Conservation (phyloP, 2,113 vertebrate genomes). For the Edolisoma coerulescens region DNA sequence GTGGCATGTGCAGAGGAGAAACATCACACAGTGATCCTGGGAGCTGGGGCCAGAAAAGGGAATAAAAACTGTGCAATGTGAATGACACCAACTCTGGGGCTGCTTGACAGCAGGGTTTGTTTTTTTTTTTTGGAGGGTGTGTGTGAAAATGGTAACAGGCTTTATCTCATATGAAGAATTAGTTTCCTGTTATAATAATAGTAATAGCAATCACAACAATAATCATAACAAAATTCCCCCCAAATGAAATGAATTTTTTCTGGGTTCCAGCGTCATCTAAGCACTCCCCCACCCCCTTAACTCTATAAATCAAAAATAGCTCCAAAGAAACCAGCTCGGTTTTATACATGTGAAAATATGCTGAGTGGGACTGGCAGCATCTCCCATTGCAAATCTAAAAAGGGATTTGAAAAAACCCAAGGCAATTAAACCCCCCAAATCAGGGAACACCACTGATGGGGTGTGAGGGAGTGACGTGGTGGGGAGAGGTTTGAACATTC, state of each 20-base stretch:
- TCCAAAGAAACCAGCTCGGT: background rate
- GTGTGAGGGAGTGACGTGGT: background rate
- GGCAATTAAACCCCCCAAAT: background rate
- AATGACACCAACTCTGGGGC: background rate
- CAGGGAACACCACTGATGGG: background rate
- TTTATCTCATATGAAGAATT: conserved; percentile 51
- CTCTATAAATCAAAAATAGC: background rate
- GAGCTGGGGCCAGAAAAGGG: conserved; percentile 17
- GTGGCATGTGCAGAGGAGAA: background rate
- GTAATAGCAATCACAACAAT: background rate
- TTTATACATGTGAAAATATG: conserved; percentile 27
- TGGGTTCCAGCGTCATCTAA: background rate
- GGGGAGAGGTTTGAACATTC: background rate
- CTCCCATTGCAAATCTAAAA: background rate
- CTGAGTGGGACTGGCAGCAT: background rate
- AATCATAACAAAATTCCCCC: background rate
- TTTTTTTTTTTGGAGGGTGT: background rate
- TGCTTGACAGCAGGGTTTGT: background rate
- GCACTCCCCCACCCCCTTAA: background rate
- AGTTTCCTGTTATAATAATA: conserved; percentile 44
- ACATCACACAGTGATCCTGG: background rate
- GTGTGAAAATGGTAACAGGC: conserved; percentile 51
- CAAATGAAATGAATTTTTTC: background rate
- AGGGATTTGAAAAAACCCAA: background rate
- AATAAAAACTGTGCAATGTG: background rate